Evolutionary conservation across 1,140 invertebrate species (phyloP).

Genomic region (Solenopsis fugax): DNA sequence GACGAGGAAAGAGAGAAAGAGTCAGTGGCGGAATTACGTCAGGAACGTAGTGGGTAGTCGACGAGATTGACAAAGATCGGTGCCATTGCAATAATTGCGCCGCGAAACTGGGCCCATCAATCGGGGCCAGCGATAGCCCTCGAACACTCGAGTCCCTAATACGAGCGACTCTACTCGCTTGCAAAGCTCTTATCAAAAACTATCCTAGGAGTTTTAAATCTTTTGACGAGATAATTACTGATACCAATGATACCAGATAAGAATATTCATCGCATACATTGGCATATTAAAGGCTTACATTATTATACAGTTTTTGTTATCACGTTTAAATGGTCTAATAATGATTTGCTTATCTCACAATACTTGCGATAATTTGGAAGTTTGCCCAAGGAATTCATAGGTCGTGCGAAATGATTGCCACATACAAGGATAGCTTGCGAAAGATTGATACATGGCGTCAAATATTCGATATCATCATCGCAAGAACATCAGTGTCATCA

Average conservation of each 20-base stretch:
- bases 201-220: neutral
- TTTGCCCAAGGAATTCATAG: neutral
- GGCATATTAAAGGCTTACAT: neutral
- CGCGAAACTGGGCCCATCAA: conserved; percentile 42
- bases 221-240: neutral
- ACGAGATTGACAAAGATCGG: conserved; percentile 68
- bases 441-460: conserved; percentile 31
- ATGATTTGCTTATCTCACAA: neutral
- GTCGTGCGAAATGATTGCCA: neutral
- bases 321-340: conserved; percentile 15
- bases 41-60: conserved; percentile 70
- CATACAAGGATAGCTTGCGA: neutral
- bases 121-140: conserved; percentile 17
- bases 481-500: conserved; percentile 29
- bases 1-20: conserved; percentile 50
- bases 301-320: neutral
- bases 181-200: neutral
- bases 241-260: neutral
- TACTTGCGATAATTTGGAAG: conserved; percentile 11
- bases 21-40: conserved; percentile 71
- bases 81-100: conserved; percentile 70
- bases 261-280: neutral
- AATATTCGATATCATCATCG: conserved; percentile 36
- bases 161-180: neutral
- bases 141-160: neutral